Evolutionary conservation across 2,113 vertebrate genomes (phyloP).

Genomic region (Coregonus clupeaformis): DNA sequence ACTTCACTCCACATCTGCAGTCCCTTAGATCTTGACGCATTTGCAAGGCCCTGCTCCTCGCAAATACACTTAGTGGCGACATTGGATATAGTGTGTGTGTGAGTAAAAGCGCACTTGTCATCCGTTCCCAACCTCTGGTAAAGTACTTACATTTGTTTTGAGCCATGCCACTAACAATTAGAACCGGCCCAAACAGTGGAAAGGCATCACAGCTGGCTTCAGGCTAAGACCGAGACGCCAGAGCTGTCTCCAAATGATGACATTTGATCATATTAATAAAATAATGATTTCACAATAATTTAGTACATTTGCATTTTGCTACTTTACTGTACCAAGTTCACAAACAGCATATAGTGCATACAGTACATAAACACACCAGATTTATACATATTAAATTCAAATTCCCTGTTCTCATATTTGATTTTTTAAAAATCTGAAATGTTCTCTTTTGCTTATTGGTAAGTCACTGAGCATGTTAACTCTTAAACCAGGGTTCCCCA

Average conservation of each 20-base stretch:
- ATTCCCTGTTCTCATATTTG: background rate
- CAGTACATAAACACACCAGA: background rate
- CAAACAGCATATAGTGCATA: background rate
- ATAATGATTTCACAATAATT: no score
- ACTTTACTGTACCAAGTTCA: background rate
- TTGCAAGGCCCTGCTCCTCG: constrained; percentile 9
- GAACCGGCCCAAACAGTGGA: constrained; percentile 18
- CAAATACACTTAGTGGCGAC: constrained; percentile 35
- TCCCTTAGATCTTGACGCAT: constrained; percentile 17
- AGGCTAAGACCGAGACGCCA: constrained; percentile 1
- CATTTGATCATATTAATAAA: background rate
- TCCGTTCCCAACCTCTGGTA: constrained; percentile 45
- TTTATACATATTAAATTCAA: background rate
- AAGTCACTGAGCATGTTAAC: constrained; percentile 24
- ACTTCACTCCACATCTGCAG: constrained; percentile 26
- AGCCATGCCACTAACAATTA: constrained; percentile 37
- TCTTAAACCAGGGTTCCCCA: background rate
- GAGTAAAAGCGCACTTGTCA: constrained; percentile 30
- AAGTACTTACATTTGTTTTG: constrained; percentile 45
- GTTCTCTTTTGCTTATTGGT: constrained; percentile 1
- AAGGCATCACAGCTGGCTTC: constrained; percentile 23
- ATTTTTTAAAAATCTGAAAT: background rate
- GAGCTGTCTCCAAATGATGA: constrained; percentile 16
- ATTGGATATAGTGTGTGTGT: constrained; percentile 45
- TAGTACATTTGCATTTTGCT: no score